These are phyloP conservation scores for Atethmia centrago DNA, from an alignment of 2,888 invertebrate genomes.

Conservation along the genomic window DNA sequence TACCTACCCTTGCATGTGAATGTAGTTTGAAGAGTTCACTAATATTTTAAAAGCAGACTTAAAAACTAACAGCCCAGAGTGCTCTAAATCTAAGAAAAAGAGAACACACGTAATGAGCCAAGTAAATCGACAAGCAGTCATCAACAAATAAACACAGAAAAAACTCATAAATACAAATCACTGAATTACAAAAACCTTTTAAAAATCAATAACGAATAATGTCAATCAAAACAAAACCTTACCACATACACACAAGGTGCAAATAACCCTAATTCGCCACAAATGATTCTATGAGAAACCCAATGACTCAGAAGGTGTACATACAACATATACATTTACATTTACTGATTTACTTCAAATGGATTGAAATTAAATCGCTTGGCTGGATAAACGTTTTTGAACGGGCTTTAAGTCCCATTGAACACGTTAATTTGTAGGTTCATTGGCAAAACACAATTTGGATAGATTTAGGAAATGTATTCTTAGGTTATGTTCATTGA, in stretches of 20 bases:
- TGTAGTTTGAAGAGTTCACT: background rate
- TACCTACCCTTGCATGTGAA: background rate
- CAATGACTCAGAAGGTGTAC: slow-evolving; percentile 46
- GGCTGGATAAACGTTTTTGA: slow-evolving; percentile 41
- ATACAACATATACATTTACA: slow-evolving; percentile 7
- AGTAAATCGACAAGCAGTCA: background rate
- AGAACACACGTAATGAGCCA: background rate
- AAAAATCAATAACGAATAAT: background rate
- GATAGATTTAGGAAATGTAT: slow-evolving; percentile 3
- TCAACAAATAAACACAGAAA: background rate
- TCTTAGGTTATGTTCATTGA: background rate
- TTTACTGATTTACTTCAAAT: slow-evolving; percentile 46
- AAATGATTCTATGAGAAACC: slow-evolving; percentile 36
- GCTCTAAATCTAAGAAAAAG: background rate
- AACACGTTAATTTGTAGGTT: slow-evolving; percentile 42
- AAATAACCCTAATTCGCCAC: background rate
- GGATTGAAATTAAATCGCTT: slow-evolving; percentile 51
- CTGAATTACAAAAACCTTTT: slow-evolving; percentile 8
- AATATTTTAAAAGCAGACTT: background rate
- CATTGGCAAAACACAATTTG: slow-evolving; percentile 32
- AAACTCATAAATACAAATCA: background rate
- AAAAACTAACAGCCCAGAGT: background rate
- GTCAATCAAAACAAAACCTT: slow-evolving; percentile 16
- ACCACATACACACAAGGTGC: background rate
- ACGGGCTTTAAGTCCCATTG: slow-evolving; percentile 1